These are phyloP conservation scores for Sussaba pulchella DNA, from an alignment of 2,888 invertebrate species.

Conservation along the genomic window DNA sequence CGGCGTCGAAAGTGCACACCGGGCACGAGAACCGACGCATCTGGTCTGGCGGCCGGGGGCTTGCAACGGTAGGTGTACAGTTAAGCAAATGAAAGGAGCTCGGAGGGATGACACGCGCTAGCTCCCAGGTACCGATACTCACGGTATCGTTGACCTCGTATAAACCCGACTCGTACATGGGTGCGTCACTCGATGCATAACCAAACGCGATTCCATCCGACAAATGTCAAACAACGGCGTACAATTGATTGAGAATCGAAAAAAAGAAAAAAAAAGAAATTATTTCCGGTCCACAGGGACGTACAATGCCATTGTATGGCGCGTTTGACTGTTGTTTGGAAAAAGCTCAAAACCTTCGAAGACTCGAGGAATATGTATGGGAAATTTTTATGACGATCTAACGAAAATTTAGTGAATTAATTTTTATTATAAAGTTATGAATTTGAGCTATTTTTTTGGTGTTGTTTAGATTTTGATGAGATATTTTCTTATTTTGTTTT, in stretches of 20 bases:
- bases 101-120: slow-evolving; percentile 27
- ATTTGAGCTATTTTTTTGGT: too few species aligned
- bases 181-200: slow-evolving; percentile 23
- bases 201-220: background rate
- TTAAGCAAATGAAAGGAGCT: slow-evolving; percentile 42
- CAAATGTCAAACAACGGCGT: background rate
- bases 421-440: too few species aligned
- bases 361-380: too few species aligned
- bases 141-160: slow-evolving; percentile 12
- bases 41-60: background rate
- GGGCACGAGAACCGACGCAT: slow-evolving; percentile 8
- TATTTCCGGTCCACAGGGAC: background rate
- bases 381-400: too few species aligned
- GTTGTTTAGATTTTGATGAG: background rate
- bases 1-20: slow-evolving; percentile 30
- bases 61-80: slow-evolving; percentile 12
- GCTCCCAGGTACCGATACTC: slow-evolving; percentile 18
- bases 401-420: too few species aligned
- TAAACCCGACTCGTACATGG: slow-evolving; percentile 25
- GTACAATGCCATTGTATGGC: background rate
- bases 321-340: too few species aligned
- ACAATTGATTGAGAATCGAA: background rate
- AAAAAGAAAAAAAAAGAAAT: background rate
- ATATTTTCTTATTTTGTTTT: too few species aligned
- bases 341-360: too few species aligned